These are phyloP conservation scores for Polyploca ridens DNA, from an alignment of 2,888 invertebrate species.

Conservation along the genomic window DNA sequence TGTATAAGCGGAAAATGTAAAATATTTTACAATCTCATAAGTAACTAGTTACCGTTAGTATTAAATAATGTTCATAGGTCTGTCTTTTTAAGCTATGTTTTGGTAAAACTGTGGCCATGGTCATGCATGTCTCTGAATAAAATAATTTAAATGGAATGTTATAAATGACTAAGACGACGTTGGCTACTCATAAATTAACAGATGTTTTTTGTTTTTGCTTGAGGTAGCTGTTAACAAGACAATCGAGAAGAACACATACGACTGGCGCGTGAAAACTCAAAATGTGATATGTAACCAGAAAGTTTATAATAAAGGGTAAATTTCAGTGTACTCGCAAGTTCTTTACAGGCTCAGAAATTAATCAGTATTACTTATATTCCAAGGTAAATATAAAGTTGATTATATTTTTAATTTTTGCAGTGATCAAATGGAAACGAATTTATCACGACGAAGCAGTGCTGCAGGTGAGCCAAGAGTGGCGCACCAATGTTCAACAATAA, in stretches of 20 bases:
- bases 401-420: conserved; percentile 25
- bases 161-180: not conserved
- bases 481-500: conserved; percentile 22
- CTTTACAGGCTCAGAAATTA: not conserved
- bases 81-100: no score
- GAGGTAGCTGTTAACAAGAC: conserved; percentile 59
- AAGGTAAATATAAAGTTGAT: not conserved
- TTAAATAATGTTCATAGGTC: not conserved
- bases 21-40: no score
- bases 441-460: conserved; percentile 53
- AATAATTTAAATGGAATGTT: conserved; percentile 9
- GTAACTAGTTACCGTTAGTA: not conserved
- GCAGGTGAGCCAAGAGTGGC: conserved; percentile 59
- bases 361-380: not conserved
- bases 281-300: conserved; percentile 39
- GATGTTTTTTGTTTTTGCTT: conserved; percentile 26
- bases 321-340: conserved; percentile 13
- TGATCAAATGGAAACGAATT: conserved; percentile 39
- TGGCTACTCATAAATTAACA: conserved; percentile 13
- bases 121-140: no score
- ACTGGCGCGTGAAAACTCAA: conserved; percentile 54
- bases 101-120: no score
- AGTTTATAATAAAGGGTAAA: conserved; percentile 49
- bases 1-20: no score
- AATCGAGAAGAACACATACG: conserved; percentile 54